Evolutionary conservation across 2,888 invertebrate genomes (phyloP), one percentile per base, ranked within the genome.

Genomic region (Sesia apiformis): DNA sequence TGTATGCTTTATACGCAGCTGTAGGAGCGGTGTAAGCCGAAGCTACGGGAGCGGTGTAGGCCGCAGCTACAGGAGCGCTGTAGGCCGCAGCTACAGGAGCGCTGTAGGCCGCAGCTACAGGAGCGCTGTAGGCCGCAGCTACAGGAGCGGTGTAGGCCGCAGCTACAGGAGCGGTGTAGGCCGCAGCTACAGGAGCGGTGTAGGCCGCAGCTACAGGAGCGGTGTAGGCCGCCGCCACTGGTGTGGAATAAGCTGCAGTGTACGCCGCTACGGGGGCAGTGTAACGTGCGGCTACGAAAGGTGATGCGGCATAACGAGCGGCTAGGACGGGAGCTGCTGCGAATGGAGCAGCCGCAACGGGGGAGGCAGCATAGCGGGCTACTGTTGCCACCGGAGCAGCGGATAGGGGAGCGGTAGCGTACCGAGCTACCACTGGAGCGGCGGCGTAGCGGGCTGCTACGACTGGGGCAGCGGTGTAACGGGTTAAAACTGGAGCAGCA

Each of bases 61-160:
- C 57, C 1, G 58, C 55, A 23, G 55, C 54, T 5, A 55, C 51
- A 3, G 58, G 60, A 0, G 57, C 57, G 2, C 63, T 55, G 38
- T 70, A 74, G 3, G 71, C 70, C 1, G 69, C n/a, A n/a, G 65
- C 60, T 0, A 67, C 56, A 0, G 74, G 66, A 0, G 66, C 63
- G 5, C 67, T 54, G 57, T 70, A 67, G 0, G 63, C 66, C 23
- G 23, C 67, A 7, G 64, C 62, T 3, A 64, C 60, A 23, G 86
- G 56, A 88, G 91, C 66, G 78, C 91, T 54, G 87, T 42, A 59
- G 23, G 57, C 52, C n/a, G 67, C 60, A 4, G 65, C 60, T 0
- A 67, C 56, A 0, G 74, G 66, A 0, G 66, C 63, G 5, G 67
- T 54, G 57, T 70, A 67, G 0, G 63, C 66, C 3, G 64, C 63